A percentile compares a stretch with the other conserved stretches of the same genome.
Evolutionary conservation across 2,113 vertebrate species (phyloP).

Genomic region (Nibea coibor): DNA sequence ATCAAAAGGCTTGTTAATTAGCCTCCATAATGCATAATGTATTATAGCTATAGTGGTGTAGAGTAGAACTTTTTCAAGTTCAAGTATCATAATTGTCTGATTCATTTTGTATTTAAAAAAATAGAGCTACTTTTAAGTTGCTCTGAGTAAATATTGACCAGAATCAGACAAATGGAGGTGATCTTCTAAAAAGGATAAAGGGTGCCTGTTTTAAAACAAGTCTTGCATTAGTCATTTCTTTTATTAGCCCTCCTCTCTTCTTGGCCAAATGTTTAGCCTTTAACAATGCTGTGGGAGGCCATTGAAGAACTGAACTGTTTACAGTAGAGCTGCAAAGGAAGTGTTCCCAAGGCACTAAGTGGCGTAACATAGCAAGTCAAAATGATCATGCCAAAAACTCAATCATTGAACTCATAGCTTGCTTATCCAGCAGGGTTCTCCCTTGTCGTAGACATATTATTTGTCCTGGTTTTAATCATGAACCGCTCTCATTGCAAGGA

Average conservation of each 20-base stretch:
- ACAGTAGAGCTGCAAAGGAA: constrained; percentile 45
- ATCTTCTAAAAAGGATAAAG: neutral
- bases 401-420: constrained; percentile 14
- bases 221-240: constrained; percentile 55
- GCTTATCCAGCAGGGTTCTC: neutral
- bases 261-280: constrained; percentile 35
- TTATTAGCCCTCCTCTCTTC: constrained; percentile 44
- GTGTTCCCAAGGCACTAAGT: constrained; percentile 34
- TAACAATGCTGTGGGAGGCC: constrained; percentile 50
- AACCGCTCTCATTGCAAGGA: neutral
- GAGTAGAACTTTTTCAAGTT: neutral
- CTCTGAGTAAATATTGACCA: constrained; percentile 32
- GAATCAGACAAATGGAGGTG: neutral
- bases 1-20: neutral
- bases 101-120: neutral
- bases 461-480: constrained; percentile 33
- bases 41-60: neutral
- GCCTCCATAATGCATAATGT: neutral
- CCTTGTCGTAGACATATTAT: constrained; percentile 23
- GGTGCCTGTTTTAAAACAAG: constrained; percentile 21
- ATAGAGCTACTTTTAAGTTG: constrained; percentile 5
- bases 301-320: constrained; percentile 58
- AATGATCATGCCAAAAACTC: constrained; percentile 27
- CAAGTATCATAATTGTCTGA: neutral
- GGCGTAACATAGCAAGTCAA: constrained; percentile 38